phyloP scores from a whole-genome alignment of 2,888 invertebrate genomes.

The Tenthredo livida region DNA sequence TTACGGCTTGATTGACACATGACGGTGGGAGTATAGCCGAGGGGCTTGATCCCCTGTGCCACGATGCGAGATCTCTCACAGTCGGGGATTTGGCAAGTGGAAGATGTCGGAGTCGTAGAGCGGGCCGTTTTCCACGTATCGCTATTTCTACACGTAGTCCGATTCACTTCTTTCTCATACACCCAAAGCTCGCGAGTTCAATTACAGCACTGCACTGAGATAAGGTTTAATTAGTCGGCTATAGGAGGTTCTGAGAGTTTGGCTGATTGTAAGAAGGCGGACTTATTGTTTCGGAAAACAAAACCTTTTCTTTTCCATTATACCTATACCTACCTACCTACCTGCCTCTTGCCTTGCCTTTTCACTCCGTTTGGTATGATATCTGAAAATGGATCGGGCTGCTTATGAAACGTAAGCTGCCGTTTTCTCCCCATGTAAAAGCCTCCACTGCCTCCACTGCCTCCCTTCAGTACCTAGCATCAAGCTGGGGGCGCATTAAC shows the following conservation, averaged over 20 bases:
- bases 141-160: neutral
- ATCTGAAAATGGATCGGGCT: conserved; percentile 50
- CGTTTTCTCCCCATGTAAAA: conserved; percentile 29
- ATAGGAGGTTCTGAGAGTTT: neutral
- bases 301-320: conserved; percentile 38
- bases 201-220: conserved; percentile 2
- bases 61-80: conserved; percentile 52
- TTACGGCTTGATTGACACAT: conserved; percentile 72
- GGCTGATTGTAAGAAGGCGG: neutral
- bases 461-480: conserved; percentile 65
- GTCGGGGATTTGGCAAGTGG: conserved; percentile 59
- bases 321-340: neutral
- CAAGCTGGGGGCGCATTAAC: conserved; percentile 76
- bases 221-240: conserved; percentile 16
- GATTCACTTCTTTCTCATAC: neutral
- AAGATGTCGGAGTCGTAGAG: conserved; percentile 19
- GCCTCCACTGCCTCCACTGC: conserved; percentile 15
- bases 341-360: conserved; percentile 21
- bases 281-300: conserved; percentile 15
- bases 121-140: neutral
- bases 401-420: conserved; percentile 44
- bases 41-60: conserved; percentile 43
- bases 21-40: conserved; percentile 58
- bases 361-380: conserved; percentile 47
- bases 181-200: neutral